Conservation (phyloP, 1,140 invertebrate genomes). For the Conus ventricosus region DNA sequence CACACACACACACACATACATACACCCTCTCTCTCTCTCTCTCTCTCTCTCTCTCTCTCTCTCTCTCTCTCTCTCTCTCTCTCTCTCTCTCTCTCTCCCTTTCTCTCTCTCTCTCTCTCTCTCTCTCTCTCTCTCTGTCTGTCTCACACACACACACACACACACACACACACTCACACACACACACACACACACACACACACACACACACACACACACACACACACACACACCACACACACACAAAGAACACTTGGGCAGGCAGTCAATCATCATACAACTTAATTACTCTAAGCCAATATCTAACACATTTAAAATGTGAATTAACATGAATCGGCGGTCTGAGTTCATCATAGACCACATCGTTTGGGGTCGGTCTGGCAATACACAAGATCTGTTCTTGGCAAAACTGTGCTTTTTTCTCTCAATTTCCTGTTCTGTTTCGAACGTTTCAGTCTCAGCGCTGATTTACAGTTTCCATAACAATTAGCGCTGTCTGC, state of each 20-base stretch:
- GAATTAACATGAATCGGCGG: neutral
- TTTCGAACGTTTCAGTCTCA: no score
- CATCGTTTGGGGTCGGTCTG: neutral
- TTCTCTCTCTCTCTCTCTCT: neutral
- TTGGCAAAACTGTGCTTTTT: neutral
- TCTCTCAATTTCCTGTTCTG: no score
- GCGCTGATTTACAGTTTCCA: no score
- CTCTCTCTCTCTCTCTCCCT: neutral
- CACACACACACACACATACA: neutral
- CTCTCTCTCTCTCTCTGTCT: neutral
- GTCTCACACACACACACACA: neutral
- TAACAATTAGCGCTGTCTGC: no score
- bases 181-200: slow-evolving; percentile 25
- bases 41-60: neutral
- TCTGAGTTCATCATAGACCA: neutral
- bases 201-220: slow-evolving; percentile 8
- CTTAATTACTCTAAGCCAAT: neutral
- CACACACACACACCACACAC: neutral
- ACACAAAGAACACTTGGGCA: neutral
- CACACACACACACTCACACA: neutral
- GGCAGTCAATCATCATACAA: neutral
- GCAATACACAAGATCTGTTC: neutral
- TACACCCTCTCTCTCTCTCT: neutral
- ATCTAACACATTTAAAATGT: neutral
- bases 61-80: slow-evolving; percentile 5